A percentile compares a stretch with the other conserved stretches of the same genome.
Evolutionary conservation across 2,113 vertebrate species (phyloP).

Genomic region (Eira barbara): DNA sequence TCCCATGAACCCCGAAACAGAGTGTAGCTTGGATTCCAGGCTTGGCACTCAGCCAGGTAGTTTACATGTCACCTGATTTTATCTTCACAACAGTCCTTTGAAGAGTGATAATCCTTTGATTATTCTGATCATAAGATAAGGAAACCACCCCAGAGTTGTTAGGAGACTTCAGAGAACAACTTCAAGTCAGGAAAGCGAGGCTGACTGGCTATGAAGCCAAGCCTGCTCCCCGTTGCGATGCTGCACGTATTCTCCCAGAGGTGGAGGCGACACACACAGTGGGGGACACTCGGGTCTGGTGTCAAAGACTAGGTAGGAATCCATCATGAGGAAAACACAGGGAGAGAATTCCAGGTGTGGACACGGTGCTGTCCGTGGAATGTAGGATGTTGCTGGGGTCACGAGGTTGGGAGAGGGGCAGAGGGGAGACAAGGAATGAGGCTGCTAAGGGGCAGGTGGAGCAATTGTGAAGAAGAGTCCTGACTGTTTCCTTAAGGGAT

Average conservation of each 20-base stretch:
- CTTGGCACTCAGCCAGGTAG: not conserved
- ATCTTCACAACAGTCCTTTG: not conserved
- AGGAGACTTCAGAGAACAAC: not conserved
- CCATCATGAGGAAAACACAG: not conserved
- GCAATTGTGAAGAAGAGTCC: not conserved
- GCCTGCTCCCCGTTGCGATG: rapidly evolving
- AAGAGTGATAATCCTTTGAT: not conserved
- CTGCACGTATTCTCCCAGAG: not conserved
- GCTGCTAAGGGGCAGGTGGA: not conserved
- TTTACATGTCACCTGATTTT: not conserved
- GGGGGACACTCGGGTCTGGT: not conserved
- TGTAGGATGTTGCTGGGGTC: not conserved
- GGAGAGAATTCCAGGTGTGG: not conserved
- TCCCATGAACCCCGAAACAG: rapidly evolving
- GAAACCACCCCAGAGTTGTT: not conserved
- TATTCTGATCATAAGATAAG: not conserved
- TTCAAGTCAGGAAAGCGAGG: not conserved
- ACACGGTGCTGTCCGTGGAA: not conserved
- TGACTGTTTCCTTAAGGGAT: not conserved
- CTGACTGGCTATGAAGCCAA: not conserved
- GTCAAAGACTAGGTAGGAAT: not conserved
- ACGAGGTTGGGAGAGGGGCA: rapidly evolving
- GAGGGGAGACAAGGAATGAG: too few species aligned
- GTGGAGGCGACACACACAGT: rapidly evolving
- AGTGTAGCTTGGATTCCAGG: not conserved